A percentile compares a stretch with the other conserved stretches of the same genome.
Conservation (phyloP, 2,113 vertebrate genomes). For the Gobius niger region DNA sequence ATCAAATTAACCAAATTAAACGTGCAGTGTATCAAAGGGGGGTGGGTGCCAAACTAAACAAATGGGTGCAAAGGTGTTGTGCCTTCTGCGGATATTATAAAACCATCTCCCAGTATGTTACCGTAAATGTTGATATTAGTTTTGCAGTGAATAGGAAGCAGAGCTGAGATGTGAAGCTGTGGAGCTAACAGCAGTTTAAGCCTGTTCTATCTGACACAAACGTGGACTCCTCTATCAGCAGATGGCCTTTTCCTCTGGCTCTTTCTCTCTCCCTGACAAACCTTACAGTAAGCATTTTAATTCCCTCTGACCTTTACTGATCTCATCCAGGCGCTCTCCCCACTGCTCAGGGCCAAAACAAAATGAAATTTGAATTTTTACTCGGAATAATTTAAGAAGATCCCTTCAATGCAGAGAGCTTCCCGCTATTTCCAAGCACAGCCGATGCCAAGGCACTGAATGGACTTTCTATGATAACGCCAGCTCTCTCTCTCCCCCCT, state of each 20-base stretch:
- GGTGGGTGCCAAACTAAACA: neutral
- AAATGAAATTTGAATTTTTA: slow-evolving; percentile 68
- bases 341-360: slow-evolving; percentile 69
- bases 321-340: slow-evolving; percentile 55
- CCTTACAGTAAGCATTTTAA: slow-evolving; percentile 71
- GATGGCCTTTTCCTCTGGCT: slow-evolving; percentile 61
- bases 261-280: slow-evolving; percentile 52
- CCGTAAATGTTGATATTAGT: neutral
- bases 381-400: slow-evolving; percentile 64
- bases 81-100: neutral
- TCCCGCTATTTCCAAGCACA: slow-evolving; percentile 36
- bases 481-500: slow-evolving; percentile 20
- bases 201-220: slow-evolving; percentile 40
- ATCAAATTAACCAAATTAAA: neutral
- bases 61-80: neutral
- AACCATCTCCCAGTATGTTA: neutral
- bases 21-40: neutral
- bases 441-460: slow-evolving; percentile 40
- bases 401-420: slow-evolving; percentile 31
- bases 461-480: slow-evolving; percentile 32
- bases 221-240: slow-evolving; percentile 52
- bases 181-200: slow-evolving; percentile 31
- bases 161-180: slow-evolving; percentile 32
- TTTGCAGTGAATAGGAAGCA: slow-evolving; percentile 13
- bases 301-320: slow-evolving; percentile 71